Evolutionary conservation across 2,113 vertebrate genomes (phyloP), one percentile per base, ranked within the genome.

Genomic region (Ptilorrhoa leucosticta): DNA sequence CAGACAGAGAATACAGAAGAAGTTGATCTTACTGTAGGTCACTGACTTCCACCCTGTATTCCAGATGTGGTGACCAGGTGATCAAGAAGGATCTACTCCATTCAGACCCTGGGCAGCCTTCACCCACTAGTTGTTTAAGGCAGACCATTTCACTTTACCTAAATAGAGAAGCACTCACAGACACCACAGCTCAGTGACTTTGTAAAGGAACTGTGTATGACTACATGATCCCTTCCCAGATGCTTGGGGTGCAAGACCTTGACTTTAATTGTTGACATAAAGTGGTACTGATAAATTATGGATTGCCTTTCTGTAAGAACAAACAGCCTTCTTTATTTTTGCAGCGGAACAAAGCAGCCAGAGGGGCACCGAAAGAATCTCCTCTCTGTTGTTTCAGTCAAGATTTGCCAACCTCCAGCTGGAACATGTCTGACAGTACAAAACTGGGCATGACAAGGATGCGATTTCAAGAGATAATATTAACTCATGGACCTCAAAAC

Each of bases 401-500:
- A 21, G 24, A 48, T 22, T 66, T 58, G 18, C 19, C 65, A 54
- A 4, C 8, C 7, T 73, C 24, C 48, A 86, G 39, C 31, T 40
- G 24, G 42, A 73, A 33, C 3, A 5, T 0, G 0, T 31, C 47
- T 33, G 10, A 53, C 11, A 15, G 8, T 13, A 68, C 6, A 39
- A 53, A 81, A 71, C 5, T 7, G 11, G 6, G 12, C 20, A 30
- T 21, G 23, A 51, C 30, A 40, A 71, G 6, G 6, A 56, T 19
- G 4, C 4, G 4, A 48, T 33, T 63, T 54, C 39, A 69, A 54
- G 31, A 77, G 7, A 8, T 33, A 18, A 13, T 53, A n/a, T 15
- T 39, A 40, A 47, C 33, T 28, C 4, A 4, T 8, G 13, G 24
- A 33, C n/a, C 18, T 68, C 7, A 9, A 47, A 44, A 23, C 21